Conservation (phyloP, 1,140 invertebrate species). For the Mylabris phalerata region DNA sequence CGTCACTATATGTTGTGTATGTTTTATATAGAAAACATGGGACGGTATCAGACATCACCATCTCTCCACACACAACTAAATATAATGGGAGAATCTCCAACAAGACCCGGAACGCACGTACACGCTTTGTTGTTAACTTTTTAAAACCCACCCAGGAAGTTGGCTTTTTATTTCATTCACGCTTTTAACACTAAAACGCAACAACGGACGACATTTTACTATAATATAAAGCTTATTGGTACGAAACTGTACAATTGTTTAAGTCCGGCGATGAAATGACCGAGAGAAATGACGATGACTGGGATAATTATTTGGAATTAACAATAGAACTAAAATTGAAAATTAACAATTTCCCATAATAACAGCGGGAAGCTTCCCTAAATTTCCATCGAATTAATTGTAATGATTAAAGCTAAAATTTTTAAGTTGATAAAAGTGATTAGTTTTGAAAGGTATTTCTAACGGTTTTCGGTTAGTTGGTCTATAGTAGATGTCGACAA, state of each 20-base stretch:
- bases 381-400: too few relatives aligned
- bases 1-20: slow-evolving; percentile 2
- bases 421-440: too few relatives aligned
- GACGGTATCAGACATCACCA: slow-evolving; percentile 24
- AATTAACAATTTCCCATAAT: too few relatives aligned
- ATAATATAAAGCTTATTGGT: neutral
- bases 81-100: slow-evolving; percentile 25
- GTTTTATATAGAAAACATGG: slow-evolving; percentile 13
- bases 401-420: too few relatives aligned
- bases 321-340: too few relatives aligned
- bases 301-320: too few relatives aligned
- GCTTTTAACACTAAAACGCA: slow-evolving; percentile 18
- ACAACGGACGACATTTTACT: neutral
- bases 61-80: slow-evolving; percentile 14
- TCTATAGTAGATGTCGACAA: neutral
- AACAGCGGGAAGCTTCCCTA: too few relatives aligned
- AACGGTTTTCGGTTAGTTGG: too few relatives aligned
- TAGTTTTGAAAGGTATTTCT: too few relatives aligned
- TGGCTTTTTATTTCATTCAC: slow-evolving; percentile 26
- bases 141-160: slow-evolving; percentile 30
- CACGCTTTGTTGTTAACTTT: slow-evolving; percentile 22
- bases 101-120: slow-evolving; percentile 26
- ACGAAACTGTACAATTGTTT: slow-evolving; percentile 16
- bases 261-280: too few relatives aligned
- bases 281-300: too few relatives aligned